Conservation (phyloP, 2,797 vertebrate species). For the Sebastes dallii region DNA sequence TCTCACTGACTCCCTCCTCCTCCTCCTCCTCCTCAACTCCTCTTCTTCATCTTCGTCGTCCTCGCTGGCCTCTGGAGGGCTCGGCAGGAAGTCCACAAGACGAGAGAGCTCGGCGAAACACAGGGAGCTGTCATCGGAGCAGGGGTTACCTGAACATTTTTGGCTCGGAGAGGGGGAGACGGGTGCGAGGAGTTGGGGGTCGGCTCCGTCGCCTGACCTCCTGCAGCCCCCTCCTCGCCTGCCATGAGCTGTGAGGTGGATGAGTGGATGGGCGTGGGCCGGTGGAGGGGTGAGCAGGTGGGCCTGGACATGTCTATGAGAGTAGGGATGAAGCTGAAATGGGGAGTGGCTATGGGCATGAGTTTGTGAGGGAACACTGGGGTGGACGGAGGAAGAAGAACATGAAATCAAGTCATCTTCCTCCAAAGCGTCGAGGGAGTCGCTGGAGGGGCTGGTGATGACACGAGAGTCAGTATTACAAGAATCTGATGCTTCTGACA, state of each 20-base stretch:
- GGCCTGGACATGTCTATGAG: conserved; percentile 16
- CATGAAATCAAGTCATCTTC: conserved; percentile 89
- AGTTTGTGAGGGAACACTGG: conserved; percentile 10
- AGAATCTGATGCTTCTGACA: conserved; percentile 91
- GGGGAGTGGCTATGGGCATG: conserved; percentile 36
- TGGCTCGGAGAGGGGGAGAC: not conserved
- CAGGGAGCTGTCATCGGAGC: conserved; percentile 70
- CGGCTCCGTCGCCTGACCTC: conserved; percentile 51
- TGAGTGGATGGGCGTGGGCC: conserved; percentile 64
- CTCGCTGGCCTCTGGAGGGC: conserved; percentile 76
- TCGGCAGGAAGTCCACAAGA: conserved; percentile 76
- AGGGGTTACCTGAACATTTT: conserved; percentile 15
- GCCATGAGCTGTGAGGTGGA: conserved; percentile 27
- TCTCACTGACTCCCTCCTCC: conserved; percentile 23
- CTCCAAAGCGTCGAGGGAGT: conserved; percentile 92
- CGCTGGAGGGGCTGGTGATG: conserved; percentile 89
- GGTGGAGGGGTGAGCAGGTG: conserved; percentile 69
- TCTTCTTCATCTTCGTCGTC: conserved; percentile 75
- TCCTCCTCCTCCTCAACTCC: conserved; percentile 49
- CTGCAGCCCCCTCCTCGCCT: conserved; percentile 11
- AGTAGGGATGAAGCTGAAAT: conserved; percentile 52
- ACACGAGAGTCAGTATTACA: conserved; percentile 83
- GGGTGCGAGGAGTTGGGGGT: conserved; percentile 37
- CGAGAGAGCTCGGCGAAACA: conserved; percentile 84
- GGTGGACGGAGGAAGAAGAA: conserved; percentile 81